Percentiles rank a stretch among this genome's conserved stretches.
These are phyloP conservation scores for Ianthella basta DNA, from an alignment of 37 sponge, comb jelly and placozoan species.

Conservation along the genomic window DNA sequence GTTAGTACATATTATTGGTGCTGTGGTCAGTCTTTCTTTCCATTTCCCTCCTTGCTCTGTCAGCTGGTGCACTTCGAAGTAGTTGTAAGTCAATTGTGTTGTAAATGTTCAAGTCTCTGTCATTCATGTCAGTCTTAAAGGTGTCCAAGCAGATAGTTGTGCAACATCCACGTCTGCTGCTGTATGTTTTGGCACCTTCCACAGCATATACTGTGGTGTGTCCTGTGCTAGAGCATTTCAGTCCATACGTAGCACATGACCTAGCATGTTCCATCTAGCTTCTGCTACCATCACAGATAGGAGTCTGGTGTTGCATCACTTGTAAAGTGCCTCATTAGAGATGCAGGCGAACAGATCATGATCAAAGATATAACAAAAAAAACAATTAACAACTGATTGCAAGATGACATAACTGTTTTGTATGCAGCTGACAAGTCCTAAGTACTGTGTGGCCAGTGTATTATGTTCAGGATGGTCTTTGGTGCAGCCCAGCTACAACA, in stretches of 20 bases:
- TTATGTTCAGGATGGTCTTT: constrained; percentile 3
- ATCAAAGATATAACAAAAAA: background rate
- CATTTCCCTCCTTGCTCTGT: background rate
- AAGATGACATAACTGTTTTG: too few relatives aligned
- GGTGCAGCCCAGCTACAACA: constrained; percentile 5
- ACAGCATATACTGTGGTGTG: too few relatives aligned
- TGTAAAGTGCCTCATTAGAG: constrained; percentile 10
- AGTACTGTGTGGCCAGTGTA: background rate
- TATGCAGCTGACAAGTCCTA: too few relatives aligned
- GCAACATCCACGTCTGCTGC: background rate
- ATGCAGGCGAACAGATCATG: background rate
- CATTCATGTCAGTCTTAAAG: background rate
- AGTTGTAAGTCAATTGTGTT: too few relatives aligned
- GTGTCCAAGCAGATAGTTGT: background rate
- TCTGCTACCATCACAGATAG: constrained; percentile 8
- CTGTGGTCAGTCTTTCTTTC: too few relatives aligned
- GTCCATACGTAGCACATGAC: constrained; percentile 21
- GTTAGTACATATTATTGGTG: too few relatives aligned
- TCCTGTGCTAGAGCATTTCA: background rate
- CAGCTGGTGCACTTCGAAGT: background rate
- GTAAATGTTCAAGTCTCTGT: too few relatives aligned
- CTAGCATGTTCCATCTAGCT: constrained; percentile 6
- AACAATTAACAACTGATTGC: too few relatives aligned
- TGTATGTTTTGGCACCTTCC: constrained; percentile 10
- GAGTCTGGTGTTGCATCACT: background rate